Evolutionary conservation across 2,113 vertebrate genomes (phyloP).

Genomic region (Callochromis pleurospilus): DNA sequence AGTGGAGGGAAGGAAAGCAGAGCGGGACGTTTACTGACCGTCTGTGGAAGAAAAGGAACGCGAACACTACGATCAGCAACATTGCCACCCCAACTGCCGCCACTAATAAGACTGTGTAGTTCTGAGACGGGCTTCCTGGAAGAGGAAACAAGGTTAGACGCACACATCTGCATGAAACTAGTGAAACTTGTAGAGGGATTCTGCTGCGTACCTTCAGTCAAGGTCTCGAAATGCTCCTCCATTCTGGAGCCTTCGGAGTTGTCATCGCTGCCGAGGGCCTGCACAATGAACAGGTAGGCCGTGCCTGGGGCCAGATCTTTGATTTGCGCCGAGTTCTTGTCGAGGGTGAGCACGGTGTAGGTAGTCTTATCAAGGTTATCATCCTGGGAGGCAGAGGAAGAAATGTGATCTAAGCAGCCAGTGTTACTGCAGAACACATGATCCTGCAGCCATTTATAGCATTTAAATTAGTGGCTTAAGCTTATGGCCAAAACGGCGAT

Average conservation of each 20-base stretch:
- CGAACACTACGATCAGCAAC: constrained; percentile 67
- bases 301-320: constrained; percentile 77
- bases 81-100: constrained; percentile 41
- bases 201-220: constrained; percentile 45
- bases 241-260: constrained; percentile 71
- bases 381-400: constrained; percentile 32
- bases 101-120: constrained; percentile 66
- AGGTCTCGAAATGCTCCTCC: constrained; percentile 84
- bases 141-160: not conserved
- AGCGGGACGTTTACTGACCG: constrained; percentile 64
- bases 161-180: not conserved
- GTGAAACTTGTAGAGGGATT: not conserved
- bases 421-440: not conserved
- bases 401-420: not conserved
- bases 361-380: constrained; percentile 78
- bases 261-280: constrained; percentile 77
- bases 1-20: not conserved
- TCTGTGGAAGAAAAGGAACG: constrained; percentile 73
- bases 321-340: constrained; percentile 79
- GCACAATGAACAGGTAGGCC: constrained; percentile 83
- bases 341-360: constrained; percentile 81
- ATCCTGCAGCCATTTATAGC: not conserved
- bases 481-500: not conserved
- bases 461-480: not conserved
- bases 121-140: constrained; percentile 25